Percentiles rank a stretch among this genome's conserved stretches.
These are phyloP conservation scores for Uria aalge DNA, from an alignment of 2,113 vertebrate genomes.

Conservation along the genomic window DNA sequence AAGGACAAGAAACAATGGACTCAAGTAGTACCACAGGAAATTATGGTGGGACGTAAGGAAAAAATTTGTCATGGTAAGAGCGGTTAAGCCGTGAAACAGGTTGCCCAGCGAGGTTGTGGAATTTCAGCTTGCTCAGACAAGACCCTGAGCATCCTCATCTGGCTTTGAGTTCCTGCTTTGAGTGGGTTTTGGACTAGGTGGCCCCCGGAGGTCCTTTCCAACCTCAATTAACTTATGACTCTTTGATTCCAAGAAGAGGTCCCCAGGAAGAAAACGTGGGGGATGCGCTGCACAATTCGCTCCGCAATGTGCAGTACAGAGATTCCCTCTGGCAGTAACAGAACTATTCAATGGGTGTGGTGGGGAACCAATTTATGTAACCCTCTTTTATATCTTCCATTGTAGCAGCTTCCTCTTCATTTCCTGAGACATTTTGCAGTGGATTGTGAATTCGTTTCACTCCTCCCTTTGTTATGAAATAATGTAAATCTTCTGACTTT, in stretches of 20 bases:
- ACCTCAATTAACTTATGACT: neutral
- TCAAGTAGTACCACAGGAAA: neutral
- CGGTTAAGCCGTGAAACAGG: neutral
- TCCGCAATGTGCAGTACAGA: neutral
- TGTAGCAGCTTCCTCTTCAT: slow-evolving; percentile 37
- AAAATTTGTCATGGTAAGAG: neutral
- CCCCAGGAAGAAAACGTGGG: neutral
- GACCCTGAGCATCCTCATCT: neutral
- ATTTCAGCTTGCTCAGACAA: neutral
- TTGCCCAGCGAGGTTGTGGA: neutral
- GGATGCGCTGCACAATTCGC: neutral
- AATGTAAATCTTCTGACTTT: neutral
- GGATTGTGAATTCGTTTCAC: slow-evolving; percentile 10
- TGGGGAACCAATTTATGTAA: slow-evolving; percentile 28
- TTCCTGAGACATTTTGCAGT: slow-evolving; percentile 36
- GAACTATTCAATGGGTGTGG: slow-evolving; percentile 40
- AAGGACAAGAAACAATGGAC: neutral
- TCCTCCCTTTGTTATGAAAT: slow-evolving; percentile 36
- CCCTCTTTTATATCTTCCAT: slow-evolving; percentile 42
- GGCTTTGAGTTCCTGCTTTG: neutral
- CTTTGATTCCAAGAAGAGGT: neutral
- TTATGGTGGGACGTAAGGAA: neutral
- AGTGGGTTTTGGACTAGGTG: neutral
- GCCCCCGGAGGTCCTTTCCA: neutral
- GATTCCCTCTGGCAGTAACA: slow-evolving; percentile 30